Base-by-base conservation (phyloP, 2,888 invertebrate genomes). In the Ryuthela nishihirai region DNA sequence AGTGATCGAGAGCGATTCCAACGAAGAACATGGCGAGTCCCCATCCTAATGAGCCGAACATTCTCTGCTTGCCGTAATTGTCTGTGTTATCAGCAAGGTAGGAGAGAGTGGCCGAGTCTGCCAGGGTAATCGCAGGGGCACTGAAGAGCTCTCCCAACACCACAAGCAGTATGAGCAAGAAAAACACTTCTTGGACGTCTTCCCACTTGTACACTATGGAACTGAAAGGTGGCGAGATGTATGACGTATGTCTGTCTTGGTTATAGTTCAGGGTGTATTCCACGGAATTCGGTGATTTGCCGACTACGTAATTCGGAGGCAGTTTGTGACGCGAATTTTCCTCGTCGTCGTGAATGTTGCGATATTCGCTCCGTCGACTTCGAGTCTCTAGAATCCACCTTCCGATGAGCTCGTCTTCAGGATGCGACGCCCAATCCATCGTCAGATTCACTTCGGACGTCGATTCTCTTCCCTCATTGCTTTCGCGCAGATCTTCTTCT, bases 21-120 rank as follows among this genome's bases (percentile, higher is more conserved):
- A 99, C 94, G 73, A 98, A 87, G 77, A 99, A 98, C 98, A 99
- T 99, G 40, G 98, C 89, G 68, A 98, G 78, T 24, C 94, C 98
- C 98, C 98, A 99, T 39, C 98, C 98, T 53, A 97, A 79, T 17
- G 94, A 95, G 2, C 95, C 95, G 72, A 95, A 98, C 92, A 99
- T 95, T 67, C 98, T 83, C 77, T 98, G 98, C 70, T 93, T 88
- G 0, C 97, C 97, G 74, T 98, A 92, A 67, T 87, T 79, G 62
- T 78, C 77, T 3, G 74, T 73, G 55, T 78, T 90, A 71, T 92
- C 23, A 72, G 73, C 25, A 36, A 68, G 50, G 35, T 67, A 66
- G 3, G 88, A 88, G 62, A 93, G 87, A 36, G 89, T 77, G 71
- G 62, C 92, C 0, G 89, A 88, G 74, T 93, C 93, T 0, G 95